A percentile compares a stretch with the other conserved stretches of the same genome.
These are phyloP conservation scores for Anarrhichthys ocellatus DNA, from an alignment of 2,113 vertebrate genomes.

Conservation along the genomic window DNA sequence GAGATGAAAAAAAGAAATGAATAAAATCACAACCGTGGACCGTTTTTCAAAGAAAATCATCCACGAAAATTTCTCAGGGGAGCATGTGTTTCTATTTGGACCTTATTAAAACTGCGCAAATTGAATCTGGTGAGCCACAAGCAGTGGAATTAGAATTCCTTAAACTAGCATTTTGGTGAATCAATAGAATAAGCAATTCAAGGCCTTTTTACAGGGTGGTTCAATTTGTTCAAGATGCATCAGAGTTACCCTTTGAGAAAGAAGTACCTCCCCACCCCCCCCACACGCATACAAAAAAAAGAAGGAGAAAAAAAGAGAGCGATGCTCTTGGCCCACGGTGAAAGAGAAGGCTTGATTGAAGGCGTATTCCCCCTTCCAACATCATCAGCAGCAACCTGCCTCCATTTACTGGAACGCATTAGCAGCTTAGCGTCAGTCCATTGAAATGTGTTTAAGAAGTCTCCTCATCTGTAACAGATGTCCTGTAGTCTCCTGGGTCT, in stretches of 20 bases:
- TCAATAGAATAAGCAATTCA: conserved; percentile 49
- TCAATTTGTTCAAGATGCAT: conserved; percentile 48
- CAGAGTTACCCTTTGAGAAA: conserved; percentile 23
- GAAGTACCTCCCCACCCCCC: background rate
- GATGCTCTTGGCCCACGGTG: conserved; percentile 20
- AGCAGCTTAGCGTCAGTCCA: conserved; percentile 57
- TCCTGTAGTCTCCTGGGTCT: conserved; percentile 49
- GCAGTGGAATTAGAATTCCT: conserved; percentile 42
- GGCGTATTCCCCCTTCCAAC: conserved; percentile 53
- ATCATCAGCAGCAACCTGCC: conserved; percentile 58
- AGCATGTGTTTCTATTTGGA: conserved; percentile 38
- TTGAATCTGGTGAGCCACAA: conserved; percentile 43
- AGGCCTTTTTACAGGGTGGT: conserved; percentile 39
- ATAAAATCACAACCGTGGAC: conserved; percentile 33
- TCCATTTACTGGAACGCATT: conserved; percentile 63
- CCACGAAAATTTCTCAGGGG: conserved; percentile 30
- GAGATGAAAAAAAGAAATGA: background rate
- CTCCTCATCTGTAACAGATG: conserved; percentile 66
- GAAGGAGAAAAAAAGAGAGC: background rate
- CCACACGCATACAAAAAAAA: background rate
- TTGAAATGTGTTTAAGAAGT: conserved; percentile 68
- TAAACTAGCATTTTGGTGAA: conserved; percentile 49
- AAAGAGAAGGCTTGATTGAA: conserved; percentile 48
- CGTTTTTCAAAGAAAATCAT: conserved; percentile 36
- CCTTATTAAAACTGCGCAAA: conserved; percentile 51